phyloP scores from a whole-genome alignment of 2,797 vertebrate genomes.

The Myiotriccus ornatus region DNA sequence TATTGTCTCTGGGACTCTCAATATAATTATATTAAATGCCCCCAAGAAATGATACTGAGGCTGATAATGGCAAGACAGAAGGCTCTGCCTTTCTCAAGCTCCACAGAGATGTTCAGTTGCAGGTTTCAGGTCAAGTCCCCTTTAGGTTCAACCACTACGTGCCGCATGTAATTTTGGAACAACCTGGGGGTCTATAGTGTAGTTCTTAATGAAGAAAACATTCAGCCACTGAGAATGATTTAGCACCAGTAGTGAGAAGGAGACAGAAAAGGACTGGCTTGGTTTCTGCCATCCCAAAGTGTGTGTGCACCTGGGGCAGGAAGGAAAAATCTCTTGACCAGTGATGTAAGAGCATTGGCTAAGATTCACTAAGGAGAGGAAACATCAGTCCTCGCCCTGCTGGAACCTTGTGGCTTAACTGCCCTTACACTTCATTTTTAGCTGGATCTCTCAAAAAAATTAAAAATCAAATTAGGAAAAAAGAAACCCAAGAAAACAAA shows the following conservation, averaged over 20 bases:
- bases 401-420: background rate
- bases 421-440: background rate
- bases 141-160: background rate
- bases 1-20: constrained; percentile 18
- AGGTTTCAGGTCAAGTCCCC: constrained; percentile 27
- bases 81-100: background rate
- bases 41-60: background rate
- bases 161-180: background rate
- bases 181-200: background rate
- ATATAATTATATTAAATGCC: constrained; percentile 55
- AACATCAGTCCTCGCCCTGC: background rate
- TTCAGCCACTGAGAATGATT: background rate
- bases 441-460: background rate
- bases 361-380: background rate
- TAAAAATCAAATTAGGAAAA: background rate
- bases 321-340: background rate
- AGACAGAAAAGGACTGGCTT: background rate
- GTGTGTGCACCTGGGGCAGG: background rate
- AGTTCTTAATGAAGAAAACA: background rate
- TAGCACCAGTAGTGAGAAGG: background rate
- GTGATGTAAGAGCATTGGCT: background rate
- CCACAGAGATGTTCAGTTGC: background rate
- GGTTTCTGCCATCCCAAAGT: background rate
- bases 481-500: background rate
- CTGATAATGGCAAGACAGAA: background rate